Evolutionary conservation across 35 echinoderm and acorn worm species (phyloP).

Genomic region (Lytechinus variegatus): DNA sequence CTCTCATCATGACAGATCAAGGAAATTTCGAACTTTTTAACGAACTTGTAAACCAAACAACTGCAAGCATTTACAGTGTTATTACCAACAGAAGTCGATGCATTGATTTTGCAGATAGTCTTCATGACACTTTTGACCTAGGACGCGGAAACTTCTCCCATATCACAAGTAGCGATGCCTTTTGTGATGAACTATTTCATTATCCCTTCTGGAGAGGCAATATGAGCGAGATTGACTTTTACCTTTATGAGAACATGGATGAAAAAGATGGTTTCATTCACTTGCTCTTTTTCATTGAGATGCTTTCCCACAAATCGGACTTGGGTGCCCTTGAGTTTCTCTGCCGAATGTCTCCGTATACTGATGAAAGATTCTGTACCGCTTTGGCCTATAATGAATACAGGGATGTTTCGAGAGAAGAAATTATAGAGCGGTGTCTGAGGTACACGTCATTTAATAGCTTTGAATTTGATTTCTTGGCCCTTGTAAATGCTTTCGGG

Average conservation of each 20-base stretch:
- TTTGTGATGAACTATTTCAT: neutral
- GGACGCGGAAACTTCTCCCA: neutral
- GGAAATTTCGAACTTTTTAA: neutral
- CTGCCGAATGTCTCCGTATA: neutral
- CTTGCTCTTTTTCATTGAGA: neutral
- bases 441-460: neutral
- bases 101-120: neutral
- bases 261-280: neutral
- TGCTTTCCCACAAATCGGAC: neutral
- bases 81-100: neutral
- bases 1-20: neutral
- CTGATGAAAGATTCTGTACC: neutral
- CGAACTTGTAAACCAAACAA: conserved; percentile 1
- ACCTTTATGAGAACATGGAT: neutral
- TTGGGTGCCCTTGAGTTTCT: neutral
- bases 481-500: neutral
- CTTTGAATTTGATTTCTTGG: neutral
- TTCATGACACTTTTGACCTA: neutral
- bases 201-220: neutral
- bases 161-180: neutral
- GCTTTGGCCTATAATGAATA: neutral
- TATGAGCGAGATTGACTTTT: neutral
- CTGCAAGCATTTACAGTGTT: neutral
- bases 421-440: neutral
- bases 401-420: neutral